These are phyloP conservation scores for Eurosta solidaginis DNA, from an alignment of 1,140 invertebrate species.

Conservation along the genomic window DNA sequence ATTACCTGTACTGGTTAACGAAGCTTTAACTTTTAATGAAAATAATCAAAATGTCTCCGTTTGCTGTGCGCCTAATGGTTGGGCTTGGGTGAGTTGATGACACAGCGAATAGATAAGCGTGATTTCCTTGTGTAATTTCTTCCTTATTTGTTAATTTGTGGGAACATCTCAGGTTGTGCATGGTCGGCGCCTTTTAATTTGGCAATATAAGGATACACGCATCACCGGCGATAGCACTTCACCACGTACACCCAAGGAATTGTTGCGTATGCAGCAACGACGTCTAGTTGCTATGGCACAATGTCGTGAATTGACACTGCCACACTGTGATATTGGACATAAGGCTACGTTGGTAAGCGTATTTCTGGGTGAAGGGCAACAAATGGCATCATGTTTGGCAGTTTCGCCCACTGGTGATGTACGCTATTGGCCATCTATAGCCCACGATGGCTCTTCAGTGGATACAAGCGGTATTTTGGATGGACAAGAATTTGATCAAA, in stretches of 20 bases:
- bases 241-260: constrained; percentile 32
- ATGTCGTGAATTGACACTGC: constrained; percentile 83
- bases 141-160: too few species aligned
- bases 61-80: constrained; percentile 68
- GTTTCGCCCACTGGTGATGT: constrained; percentile 92
- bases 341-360: constrained; percentile 86
- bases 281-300: constrained; percentile 60
- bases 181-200: constrained; percentile 82
- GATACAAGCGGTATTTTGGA: constrained; percentile 84
- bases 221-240: neutral
- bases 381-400: constrained; percentile 85
- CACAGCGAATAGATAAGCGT: too few species aligned
- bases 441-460: constrained; percentile 83
- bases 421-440: constrained; percentile 88
- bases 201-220: constrained; percentile 73
- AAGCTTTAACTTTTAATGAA: constrained; percentile 81
- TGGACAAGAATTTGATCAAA: constrained; percentile 80
- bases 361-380: constrained; percentile 71
- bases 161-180: constrained; percentile 78
- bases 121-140: too few species aligned
- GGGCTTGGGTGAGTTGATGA: constrained; percentile 69
- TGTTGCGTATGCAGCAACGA: constrained; percentile 52
- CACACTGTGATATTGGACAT: constrained; percentile 89
- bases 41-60: constrained; percentile 66
- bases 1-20: constrained; percentile 84